phyloP scores from a whole-genome alignment of 2,113 vertebrate genomes.

The Sterrhoptilus dennistouni region DNA sequence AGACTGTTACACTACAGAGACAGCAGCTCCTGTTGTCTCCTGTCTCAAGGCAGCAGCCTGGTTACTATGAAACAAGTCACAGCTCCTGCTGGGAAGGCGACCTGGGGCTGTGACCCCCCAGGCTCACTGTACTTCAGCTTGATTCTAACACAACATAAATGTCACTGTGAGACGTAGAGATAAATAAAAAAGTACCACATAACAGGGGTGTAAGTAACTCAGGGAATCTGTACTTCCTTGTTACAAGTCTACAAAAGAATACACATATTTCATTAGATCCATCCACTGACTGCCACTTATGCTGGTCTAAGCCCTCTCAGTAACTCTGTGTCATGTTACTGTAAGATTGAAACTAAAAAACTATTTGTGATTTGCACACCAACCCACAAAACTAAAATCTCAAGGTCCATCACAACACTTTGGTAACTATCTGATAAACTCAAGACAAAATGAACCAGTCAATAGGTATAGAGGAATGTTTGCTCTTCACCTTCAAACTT shows the following conservation, averaged over 20 bases:
- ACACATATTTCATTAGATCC: background rate
- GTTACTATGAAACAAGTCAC: background rate
- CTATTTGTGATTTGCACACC: background rate
- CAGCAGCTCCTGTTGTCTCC: background rate
- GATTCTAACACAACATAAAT: background rate
- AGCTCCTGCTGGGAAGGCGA: background rate
- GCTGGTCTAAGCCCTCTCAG: background rate
- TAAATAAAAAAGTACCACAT: background rate
- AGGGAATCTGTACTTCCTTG: background rate
- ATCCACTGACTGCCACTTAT: accelerated
- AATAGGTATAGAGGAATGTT: background rate
- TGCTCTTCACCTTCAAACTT: background rate
- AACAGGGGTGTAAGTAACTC: background rate
- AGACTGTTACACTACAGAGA: background rate
- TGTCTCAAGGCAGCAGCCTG: background rate
- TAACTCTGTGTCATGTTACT: background rate
- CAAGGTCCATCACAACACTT: background rate
- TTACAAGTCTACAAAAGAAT: background rate
- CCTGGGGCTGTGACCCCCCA: background rate
- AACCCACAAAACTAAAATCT: background rate
- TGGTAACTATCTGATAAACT: background rate
- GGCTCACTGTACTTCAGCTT: background rate
- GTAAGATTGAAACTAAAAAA: background rate
- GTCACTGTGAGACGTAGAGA: background rate
- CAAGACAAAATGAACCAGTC: background rate